Conservation (phyloP, 2,113 vertebrate species). For the Blennius ocellaris region DNA sequence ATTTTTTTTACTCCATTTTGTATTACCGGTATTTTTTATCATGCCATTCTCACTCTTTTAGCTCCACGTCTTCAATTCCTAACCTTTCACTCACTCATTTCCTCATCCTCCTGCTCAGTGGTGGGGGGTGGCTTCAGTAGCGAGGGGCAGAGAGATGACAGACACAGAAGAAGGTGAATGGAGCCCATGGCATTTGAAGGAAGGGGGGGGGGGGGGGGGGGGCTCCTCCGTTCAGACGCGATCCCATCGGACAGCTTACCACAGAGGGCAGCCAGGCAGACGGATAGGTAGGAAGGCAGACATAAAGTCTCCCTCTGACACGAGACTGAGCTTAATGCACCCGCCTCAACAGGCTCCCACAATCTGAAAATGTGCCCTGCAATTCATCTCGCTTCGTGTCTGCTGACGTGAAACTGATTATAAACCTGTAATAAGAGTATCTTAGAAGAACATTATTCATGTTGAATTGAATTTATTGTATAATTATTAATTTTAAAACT, state of each 20-base stretch:
- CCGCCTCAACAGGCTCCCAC: background rate
- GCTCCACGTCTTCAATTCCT: background rate
- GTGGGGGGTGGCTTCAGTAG: constrained; percentile 50
- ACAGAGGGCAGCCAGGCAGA: constrained; percentile 38
- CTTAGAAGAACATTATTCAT: background rate
- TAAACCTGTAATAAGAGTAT: background rate
- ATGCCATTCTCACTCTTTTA: background rate
- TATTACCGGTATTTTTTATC: background rate
- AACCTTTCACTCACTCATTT: constrained; percentile 20
- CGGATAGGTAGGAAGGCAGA: constrained; percentile 25
- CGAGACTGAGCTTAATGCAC: constrained; percentile 13
- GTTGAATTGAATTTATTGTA: too few relatives aligned
- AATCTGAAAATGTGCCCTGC: background rate
- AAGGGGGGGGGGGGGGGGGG: constrained; percentile 15
- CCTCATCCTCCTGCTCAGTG: constrained; percentile 10
- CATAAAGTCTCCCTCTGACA: constrained; percentile 38
- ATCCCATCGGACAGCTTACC: constrained; percentile 51
- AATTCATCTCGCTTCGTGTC: background rate
- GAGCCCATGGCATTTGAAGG: constrained; percentile 49
- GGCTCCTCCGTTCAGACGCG: constrained; percentile 37
- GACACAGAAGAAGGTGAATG: constrained; percentile 64
- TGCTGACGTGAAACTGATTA: background rate
- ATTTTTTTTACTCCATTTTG: background rate
- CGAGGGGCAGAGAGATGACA: constrained; percentile 18
- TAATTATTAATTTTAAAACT: too few relatives aligned